A percentile compares a stretch with the other conserved stretches of the same genome.
Conservation (phyloP, 2,888 invertebrate species). For the Lacanobia oleracea region DNA sequence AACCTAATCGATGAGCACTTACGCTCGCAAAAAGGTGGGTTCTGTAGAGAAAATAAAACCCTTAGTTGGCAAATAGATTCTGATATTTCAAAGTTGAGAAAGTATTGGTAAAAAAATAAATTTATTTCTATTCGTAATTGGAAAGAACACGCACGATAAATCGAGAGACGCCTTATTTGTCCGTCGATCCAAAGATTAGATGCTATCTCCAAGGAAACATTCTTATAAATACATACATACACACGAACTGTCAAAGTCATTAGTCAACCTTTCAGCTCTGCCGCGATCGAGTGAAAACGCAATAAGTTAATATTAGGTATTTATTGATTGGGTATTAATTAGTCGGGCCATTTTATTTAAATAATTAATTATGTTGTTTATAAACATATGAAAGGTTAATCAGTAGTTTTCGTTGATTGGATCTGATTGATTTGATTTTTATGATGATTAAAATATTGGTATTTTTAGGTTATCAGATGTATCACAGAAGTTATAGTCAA, state of each 20-base stretch:
- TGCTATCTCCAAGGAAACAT: constrained; percentile 32
- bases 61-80: constrained; percentile 2
- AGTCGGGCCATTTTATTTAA: constrained; percentile 49
- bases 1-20: constrained; percentile 24
- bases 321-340: constrained; percentile 60
- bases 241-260: constrained; percentile 34
- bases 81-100: neutral
- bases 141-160: neutral
- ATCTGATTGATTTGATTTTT: constrained; percentile 58
- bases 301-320: constrained; percentile 46
- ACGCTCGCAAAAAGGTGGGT: constrained; percentile 10
- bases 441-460: constrained; percentile 39
- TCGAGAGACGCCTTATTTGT: constrained; percentile 27
- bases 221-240: constrained; percentile 11
- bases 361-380: constrained; percentile 57
- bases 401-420: constrained; percentile 56
- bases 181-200: constrained; percentile 20
- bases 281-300: constrained; percentile 30
- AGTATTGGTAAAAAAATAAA: neutral
- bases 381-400: constrained; percentile 47
- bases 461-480: constrained; percentile 25
- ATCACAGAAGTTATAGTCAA: constrained; percentile 41
- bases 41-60: constrained; percentile 7
- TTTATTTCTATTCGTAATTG: neutral
- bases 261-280: constrained; percentile 38